A percentile compares a stretch with the other conserved stretches of the same genome.
phyloP scores from a whole-genome alignment of 1,140 invertebrate genomes.

The Cephus cinctus region DNA sequence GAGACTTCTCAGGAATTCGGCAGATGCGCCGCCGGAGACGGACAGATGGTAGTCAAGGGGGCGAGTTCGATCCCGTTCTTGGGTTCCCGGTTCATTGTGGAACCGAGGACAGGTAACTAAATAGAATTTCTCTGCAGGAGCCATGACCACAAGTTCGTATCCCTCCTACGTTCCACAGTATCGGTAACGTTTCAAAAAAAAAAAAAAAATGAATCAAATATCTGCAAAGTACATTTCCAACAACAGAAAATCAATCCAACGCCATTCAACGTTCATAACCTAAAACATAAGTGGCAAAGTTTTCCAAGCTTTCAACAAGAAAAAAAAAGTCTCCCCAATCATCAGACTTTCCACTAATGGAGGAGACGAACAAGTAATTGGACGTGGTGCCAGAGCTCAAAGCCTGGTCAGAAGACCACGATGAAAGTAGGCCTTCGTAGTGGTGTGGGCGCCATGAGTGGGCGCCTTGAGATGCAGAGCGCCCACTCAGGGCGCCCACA shows the following conservation, averaged over 20 bases:
- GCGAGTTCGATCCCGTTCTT: constrained; percentile 22
- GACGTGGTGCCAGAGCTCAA: constrained; percentile 7
- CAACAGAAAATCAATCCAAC: too few species aligned
- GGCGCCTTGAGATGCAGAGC: constrained; percentile 18
- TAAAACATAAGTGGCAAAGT: too few species aligned
- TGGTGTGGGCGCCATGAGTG: constrained; percentile 29
- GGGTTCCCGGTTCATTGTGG: constrained; percentile 14
- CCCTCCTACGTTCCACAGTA: too few species aligned
- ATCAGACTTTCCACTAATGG: constrained; percentile 9
- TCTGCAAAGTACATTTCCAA: too few species aligned
- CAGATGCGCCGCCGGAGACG: constrained; percentile 33
- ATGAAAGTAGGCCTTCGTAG: constrained; percentile 30
- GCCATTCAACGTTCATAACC: too few species aligned
- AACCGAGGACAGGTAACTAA: neutral
- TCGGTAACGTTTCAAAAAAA: too few species aligned
- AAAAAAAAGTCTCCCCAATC: constrained; percentile 2
- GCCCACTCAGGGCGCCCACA: constrained; percentile 13
- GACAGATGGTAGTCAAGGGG: constrained; percentile 32
- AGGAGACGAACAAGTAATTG: neutral
- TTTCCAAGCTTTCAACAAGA: too few species aligned
- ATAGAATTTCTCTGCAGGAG: too few species aligned
- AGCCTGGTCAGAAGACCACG: constrained; percentile 16
- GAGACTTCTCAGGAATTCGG: constrained; percentile 39
- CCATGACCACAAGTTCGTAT: too few species aligned
- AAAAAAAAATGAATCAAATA: too few species aligned